Percentiles rank a stretch among this genome's conserved stretches.
These are phyloP conservation scores for Drosophila obscura DNA, from an alignment of 1,140 invertebrate species.

Conservation along the genomic window DNA sequence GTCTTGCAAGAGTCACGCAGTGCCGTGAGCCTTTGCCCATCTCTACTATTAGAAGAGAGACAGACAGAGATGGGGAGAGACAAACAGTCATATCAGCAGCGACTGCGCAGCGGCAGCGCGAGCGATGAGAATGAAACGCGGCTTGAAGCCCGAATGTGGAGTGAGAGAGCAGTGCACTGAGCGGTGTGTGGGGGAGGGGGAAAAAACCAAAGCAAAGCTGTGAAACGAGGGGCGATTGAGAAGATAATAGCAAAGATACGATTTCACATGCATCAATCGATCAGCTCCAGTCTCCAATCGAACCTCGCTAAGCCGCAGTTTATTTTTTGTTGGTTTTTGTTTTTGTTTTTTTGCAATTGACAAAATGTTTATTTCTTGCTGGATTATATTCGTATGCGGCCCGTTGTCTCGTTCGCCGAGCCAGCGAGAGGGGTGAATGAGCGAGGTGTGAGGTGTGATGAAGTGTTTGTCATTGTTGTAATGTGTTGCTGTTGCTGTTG, in stretches of 20 bases:
- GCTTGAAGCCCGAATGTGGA: conserved; percentile 53
- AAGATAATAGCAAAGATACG: not conserved
- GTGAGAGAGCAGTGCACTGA: not conserved
- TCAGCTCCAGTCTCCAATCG: not conserved
- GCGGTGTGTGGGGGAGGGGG: not conserved
- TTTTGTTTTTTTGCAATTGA: not conserved
- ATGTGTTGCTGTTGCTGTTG: conserved; percentile 18
- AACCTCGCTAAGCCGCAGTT: not conserved
- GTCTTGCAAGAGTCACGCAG: too few species aligned
- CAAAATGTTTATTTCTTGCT: too few species aligned
- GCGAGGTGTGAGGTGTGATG: not conserved
- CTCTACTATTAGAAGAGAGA: too few species aligned
- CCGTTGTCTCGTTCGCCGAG: too few species aligned
- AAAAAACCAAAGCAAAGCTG: conserved; percentile 17
- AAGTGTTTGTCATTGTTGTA: conserved; percentile 42
- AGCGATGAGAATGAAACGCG: conserved; percentile 59
- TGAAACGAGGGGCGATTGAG: conserved; percentile 5
- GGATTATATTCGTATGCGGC: too few species aligned
- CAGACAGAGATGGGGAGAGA: conserved; percentile 7
- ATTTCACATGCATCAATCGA: not conserved
- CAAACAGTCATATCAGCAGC: not conserved
- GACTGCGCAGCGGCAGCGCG: conserved; percentile 23
- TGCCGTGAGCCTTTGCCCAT: too few species aligned
- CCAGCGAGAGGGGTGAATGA: too few species aligned
- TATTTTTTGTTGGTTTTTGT: conserved; percentile 23